Evolutionary conservation across 2,113 vertebrate genomes (phyloP), one percentile per base, ranked within the genome.

Genomic region (Petromus typicus): DNA sequence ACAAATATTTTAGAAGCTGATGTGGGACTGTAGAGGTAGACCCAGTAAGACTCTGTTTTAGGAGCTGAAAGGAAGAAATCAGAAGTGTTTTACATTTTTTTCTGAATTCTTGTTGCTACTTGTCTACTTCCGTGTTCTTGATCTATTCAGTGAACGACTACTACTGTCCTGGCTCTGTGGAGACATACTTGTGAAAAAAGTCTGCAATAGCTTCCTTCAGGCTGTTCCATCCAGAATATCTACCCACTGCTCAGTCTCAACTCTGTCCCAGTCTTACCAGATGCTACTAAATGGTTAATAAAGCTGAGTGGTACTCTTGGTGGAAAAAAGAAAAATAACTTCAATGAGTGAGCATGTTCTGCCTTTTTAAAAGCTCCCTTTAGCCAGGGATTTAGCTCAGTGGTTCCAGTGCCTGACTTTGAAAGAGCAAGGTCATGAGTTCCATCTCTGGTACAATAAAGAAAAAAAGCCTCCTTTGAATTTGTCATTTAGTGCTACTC

Each of bases 261-360:
- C 98, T 98, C 96, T 98, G 98, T 98, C 98, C 97, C 97, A n/a
- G 94, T 98, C 98, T 98, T 98, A 98, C 97, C 95, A 98, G 97
- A 98, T 97, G 61, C 98, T 98, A 97, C 98, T 98, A 98, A 97
- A 98, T 99, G 98, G 98, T 98, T 98, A 98, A 98, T 98, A 98
- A 20, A 98, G 97, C 98, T 98, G 98, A 98, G 98, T 98, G 98
- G 98, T 98, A 9, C 20, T 71, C 17, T 37, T 69, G 67, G 37
- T 40, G n/a, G 67, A 12, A 48, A 32, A 76, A 43, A 43, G 48
- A 30, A 37, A 79, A 87, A 37, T 34, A 83, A 56, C 4, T 69
- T 48, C 16, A 0, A 27, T 16, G 23, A 23, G 2, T 76, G 43
- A 86, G 32, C 14, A 64, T 87, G 67, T 92, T 66, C 17, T 86